Conservation (phyloP, 2,113 vertebrate genomes). For the Hippocampus zosterae region DNA sequence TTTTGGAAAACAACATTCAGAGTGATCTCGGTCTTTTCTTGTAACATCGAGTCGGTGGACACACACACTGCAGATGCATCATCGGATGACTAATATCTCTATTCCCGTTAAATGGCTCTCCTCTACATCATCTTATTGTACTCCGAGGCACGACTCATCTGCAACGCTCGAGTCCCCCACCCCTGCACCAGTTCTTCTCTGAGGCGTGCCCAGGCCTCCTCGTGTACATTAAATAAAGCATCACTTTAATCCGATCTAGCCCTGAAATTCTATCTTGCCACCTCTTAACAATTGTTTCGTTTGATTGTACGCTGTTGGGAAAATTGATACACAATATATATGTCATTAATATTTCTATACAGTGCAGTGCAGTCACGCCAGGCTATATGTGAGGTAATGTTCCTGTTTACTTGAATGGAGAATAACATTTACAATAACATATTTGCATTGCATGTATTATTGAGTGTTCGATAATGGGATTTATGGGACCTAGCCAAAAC, state of each 20-base stretch:
- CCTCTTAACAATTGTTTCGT: neutral
- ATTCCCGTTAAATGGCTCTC: constrained; percentile 26
- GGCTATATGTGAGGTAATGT: neutral
- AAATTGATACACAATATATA: neutral
- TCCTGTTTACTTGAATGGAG: neutral
- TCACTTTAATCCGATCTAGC: neutral
- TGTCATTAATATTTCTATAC: neutral
- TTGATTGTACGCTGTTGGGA: neutral
- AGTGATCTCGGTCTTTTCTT: constrained; percentile 25
- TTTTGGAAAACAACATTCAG: constrained; percentile 6
- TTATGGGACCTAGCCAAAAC: neutral
- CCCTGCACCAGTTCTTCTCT: neutral
- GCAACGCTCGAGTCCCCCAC: neutral
- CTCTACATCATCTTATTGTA: constrained; percentile 1
- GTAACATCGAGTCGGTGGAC: constrained; percentile 1
- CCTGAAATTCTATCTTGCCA: neutral
- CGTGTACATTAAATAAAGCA: neutral
- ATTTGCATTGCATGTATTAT: neutral
- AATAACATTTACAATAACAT: too few species aligned
- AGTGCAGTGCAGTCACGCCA: neutral
- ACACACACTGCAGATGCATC: constrained; percentile 25
- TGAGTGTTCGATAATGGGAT: neutral
- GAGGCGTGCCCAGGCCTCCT: neutral
- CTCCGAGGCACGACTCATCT: neutral
- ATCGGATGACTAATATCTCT: constrained; percentile 39